Evolutionary conservation across 53 echinoderm and acorn worm genomes (phyloP).

Genomic region (Mesocentrotus franciscanus): DNA sequence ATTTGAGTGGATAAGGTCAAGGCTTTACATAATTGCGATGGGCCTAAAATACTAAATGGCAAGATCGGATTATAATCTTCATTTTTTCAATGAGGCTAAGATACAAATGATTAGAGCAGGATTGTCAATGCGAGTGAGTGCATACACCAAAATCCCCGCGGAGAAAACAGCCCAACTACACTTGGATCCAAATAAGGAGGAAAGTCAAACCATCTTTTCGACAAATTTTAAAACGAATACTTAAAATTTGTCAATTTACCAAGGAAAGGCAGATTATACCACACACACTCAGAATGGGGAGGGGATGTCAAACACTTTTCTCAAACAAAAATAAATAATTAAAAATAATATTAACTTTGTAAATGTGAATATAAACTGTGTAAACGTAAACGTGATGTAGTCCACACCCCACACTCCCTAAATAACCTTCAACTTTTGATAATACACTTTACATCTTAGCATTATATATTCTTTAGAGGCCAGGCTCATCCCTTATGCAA

Average conservation of each 20-base stretch:
- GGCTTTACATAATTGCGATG: not conserved
- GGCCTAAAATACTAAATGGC: not conserved
- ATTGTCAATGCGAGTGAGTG: too few relatives aligned
- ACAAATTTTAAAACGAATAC: too few relatives aligned
- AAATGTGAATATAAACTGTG: not conserved
- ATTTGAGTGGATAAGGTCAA: not conserved
- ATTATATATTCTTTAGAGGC: not conserved
- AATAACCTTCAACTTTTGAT: not conserved
- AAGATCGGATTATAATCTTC: not conserved
- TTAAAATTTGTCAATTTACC: too few relatives aligned
- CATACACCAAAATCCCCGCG: too few relatives aligned
- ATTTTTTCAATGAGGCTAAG: not conserved
- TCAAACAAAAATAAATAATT: not conserved
- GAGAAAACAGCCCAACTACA: too few relatives aligned
- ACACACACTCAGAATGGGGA: not conserved
- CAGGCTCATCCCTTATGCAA: not conserved
- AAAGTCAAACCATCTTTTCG: too few relatives aligned
- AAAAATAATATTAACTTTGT: not conserved
- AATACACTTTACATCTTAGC: not conserved
- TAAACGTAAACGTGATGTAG: too few relatives aligned
- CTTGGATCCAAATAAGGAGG: too few relatives aligned
- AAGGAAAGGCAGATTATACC: too few relatives aligned
- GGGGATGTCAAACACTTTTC: not conserved
- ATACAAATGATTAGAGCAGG: too few relatives aligned
- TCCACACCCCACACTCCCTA: not conserved